These are phyloP conservation scores for Chiridota heheva DNA, from an alignment of 35 echinoderm and acorn worm genomes.

Conservation along the genomic window DNA sequence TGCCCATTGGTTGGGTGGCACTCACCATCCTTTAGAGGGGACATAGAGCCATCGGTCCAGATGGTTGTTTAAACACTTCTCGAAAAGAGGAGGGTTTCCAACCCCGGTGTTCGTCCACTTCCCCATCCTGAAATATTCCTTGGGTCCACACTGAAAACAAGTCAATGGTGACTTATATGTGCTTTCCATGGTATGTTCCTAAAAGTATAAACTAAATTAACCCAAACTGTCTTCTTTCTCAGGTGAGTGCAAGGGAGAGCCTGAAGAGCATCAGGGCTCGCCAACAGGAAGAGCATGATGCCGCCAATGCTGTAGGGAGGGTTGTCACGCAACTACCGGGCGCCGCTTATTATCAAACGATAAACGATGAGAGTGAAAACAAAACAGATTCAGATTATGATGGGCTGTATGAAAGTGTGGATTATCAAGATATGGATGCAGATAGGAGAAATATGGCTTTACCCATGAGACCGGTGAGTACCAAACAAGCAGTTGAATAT, in stretches of 20 bases:
- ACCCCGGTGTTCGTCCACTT: too few relatives aligned
- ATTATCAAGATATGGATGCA: conserved; percentile 5
- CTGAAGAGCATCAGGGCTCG: conserved; percentile 29
- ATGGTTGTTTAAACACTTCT: too few relatives aligned
- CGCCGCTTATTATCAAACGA: neutral
- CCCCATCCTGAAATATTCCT: too few relatives aligned
- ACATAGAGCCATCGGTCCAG: too few relatives aligned
- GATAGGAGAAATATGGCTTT: conserved; percentile 10
- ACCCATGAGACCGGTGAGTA: conserved; percentile 8
- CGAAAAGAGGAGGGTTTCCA: too few relatives aligned
- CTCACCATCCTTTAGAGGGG: too few relatives aligned
- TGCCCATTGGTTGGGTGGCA: too few relatives aligned
- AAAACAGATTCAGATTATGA: conserved; percentile 10
- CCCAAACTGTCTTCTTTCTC: neutral
- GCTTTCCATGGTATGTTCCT: too few relatives aligned
- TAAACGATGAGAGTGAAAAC: neutral
- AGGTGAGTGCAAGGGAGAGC: conserved; percentile 35
- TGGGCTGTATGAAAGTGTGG: conserved; percentile 33
- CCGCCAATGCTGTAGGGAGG: neutral
- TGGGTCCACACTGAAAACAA: too few relatives aligned
- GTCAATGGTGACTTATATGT: too few relatives aligned
- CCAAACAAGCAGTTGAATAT: neutral
- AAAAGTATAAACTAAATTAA: too few relatives aligned
- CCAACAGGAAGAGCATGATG: conserved; percentile 19
- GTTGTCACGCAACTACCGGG: neutral